phyloP scores from a whole-genome alignment of 2,797 vertebrate species.

The Leptatherina wallacei region DNA sequence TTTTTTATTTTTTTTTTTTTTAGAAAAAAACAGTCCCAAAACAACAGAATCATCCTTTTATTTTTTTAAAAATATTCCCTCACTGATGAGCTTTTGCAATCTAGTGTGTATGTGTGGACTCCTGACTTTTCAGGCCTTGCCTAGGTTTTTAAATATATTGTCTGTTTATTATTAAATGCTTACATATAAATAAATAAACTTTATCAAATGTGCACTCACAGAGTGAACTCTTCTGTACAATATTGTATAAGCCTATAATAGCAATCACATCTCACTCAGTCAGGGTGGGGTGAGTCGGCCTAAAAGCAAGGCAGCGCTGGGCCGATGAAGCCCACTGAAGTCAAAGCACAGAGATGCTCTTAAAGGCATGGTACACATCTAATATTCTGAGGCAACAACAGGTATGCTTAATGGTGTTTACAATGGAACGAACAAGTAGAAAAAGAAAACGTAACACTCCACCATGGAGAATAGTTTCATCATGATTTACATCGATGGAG shows the following conservation, averaged over 20 bases:
- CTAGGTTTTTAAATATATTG: conserved; percentile 91
- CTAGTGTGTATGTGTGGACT: conserved; percentile 56
- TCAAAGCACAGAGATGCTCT: conserved; percentile 51
- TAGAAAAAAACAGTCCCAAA: conserved; percentile 80
- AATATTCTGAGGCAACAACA: conserved; percentile 60
- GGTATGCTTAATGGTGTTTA: conserved; percentile 52
- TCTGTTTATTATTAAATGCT: conserved; percentile 89
- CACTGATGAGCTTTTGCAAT: conserved; percentile 86
- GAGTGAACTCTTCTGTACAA: conserved; percentile 99
- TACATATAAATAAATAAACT: conserved; percentile 99
- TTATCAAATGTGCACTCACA: conserved; percentile 99
- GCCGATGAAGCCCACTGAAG: conserved; percentile 26
- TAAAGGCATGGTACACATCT: conserved; percentile 54
- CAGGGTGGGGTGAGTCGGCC: conserved; percentile 77
- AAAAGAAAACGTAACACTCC: conserved; percentile 50
- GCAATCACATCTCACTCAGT: conserved; percentile 83
- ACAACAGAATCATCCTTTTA: conserved; percentile 85
- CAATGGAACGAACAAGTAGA: conserved; percentile 51
- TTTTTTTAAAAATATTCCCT: conserved; percentile 81
- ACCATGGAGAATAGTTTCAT: conserved; percentile 60
- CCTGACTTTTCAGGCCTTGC: conserved; percentile 81
- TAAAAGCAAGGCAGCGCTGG: conserved; percentile 49
- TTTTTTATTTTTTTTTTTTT: conserved; percentile 53
- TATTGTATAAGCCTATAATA: conserved; percentile 95
- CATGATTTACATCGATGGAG: conserved; percentile 42